Conservation (phyloP, 2,888 invertebrate genomes). For the Eudasyphora cyanicolor region DNA sequence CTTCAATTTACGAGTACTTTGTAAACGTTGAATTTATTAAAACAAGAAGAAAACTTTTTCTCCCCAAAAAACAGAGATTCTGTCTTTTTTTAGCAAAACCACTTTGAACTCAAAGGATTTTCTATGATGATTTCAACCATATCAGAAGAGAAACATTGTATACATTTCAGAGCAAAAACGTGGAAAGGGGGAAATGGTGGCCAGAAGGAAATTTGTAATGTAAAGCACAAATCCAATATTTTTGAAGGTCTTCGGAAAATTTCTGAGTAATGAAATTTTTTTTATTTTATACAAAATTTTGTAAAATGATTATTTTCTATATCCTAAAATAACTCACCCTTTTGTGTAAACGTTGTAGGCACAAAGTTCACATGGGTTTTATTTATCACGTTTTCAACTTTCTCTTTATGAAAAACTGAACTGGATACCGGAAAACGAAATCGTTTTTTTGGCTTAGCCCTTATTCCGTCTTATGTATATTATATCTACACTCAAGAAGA, state of each 20-base stretch:
- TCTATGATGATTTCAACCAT: background rate
- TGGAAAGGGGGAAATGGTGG: background rate
- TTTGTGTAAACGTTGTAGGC: background rate
- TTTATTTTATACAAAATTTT: background rate
- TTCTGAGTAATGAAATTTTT: no score
- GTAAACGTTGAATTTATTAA: slow-evolving; percentile 16
- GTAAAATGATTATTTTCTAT: no score
- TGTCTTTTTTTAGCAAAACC: background rate
- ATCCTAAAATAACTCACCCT: background rate
- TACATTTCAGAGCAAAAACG: background rate
- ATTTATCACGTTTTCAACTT: background rate
- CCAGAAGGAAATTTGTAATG: background rate
- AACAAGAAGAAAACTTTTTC: slow-evolving; percentile 11
- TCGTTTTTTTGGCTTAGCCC: background rate
- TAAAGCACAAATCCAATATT: no score
- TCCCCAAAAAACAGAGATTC: background rate
- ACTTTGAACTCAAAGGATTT: slow-evolving; percentile 2
- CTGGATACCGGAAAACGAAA: background rate
- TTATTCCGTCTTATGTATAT: background rate
- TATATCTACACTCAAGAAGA: background rate
- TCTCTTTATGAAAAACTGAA: background rate
- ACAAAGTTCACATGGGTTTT: background rate
- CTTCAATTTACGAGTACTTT: slow-evolving; percentile 29
- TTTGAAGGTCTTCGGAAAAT: background rate
- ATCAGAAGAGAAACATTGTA: background rate